These are phyloP conservation scores for Alcis repandata DNA, from an alignment of 2,888 invertebrate species.

Conservation along the genomic window DNA sequence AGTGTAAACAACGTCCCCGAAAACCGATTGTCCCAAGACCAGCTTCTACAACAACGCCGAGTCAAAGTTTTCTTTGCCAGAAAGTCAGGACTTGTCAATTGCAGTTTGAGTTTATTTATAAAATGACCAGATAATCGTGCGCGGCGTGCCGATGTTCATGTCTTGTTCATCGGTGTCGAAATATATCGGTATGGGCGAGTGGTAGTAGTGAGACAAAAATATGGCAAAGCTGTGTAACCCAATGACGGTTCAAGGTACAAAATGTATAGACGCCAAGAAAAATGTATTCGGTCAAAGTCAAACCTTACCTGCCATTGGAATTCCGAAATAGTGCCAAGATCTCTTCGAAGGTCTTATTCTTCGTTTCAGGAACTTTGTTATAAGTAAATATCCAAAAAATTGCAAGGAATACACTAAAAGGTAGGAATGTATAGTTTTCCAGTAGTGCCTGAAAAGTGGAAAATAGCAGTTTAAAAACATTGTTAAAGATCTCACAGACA, in stretches of 20 bases:
- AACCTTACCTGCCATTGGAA: constrained; percentile 94
- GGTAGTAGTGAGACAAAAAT: constrained; percentile 50
- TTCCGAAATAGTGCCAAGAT: constrained; percentile 97
- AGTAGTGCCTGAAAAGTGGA: constrained; percentile 90
- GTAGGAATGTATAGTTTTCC: constrained; percentile 99
- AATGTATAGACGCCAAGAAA: constrained; percentile 12
- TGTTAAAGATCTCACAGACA: not conserved
- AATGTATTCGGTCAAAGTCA: constrained; percentile 3
- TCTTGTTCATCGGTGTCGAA: constrained; percentile 45
- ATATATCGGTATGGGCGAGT: constrained; percentile 47
- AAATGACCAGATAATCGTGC: constrained; percentile 55
- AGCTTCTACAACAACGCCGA: not conserved
- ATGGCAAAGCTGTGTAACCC: constrained; percentile 53
- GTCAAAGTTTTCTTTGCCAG: not conserved
- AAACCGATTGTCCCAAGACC: constrained; percentile 4
- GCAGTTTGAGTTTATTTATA: constrained; percentile 36
- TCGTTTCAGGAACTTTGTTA: constrained; percentile 99
- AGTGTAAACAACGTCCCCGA: not conserved
- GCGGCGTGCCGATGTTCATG: constrained; percentile 72
- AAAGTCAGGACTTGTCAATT: not conserved
- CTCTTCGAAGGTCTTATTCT: constrained; percentile 98
- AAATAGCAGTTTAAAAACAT: constrained; percentile 5
- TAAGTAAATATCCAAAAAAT: constrained; percentile 99
- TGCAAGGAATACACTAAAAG: constrained; percentile 98
- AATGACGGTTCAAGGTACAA: constrained; percentile 27